Conservation (phyloP, 1,140 invertebrate species). For the Lysiphlebus fabarum region DNA sequence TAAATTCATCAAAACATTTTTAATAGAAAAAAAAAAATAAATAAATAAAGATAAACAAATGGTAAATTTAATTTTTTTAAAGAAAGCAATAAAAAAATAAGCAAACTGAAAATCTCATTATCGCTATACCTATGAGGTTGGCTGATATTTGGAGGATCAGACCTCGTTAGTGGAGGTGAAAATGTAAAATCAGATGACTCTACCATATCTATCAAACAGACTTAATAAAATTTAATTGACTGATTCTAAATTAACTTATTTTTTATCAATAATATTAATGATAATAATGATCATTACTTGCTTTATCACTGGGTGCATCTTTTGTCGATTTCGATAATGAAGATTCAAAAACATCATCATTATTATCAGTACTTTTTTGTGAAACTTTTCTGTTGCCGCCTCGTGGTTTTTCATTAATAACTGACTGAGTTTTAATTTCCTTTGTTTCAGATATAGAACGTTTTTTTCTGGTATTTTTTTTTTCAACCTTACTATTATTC, state of each 20-base stretch:
- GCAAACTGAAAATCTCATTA: conserved; percentile 13
- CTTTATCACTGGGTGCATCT: conserved; percentile 19
- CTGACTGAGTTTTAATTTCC: conserved; percentile 14
- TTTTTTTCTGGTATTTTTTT: conserved; percentile 27
- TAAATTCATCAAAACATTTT: conserved; percentile 1
- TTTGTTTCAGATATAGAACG: conserved; percentile 25
- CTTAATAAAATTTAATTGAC: too few relatives aligned
- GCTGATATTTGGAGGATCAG: conserved; percentile 21
- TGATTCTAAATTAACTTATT: too few relatives aligned
- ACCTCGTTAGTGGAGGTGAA: conserved; percentile 39
- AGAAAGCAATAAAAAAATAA: conserved; percentile 7
- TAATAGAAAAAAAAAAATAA: not conserved
- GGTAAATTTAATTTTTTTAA: conserved; percentile 3
- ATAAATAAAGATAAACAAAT: conserved; percentile 3
- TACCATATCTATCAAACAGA: conserved; percentile 25
- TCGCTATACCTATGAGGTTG: conserved; percentile 36
- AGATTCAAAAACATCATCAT: conserved; percentile 31
- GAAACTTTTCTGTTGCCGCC: conserved; percentile 30
- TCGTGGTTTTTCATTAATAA: conserved; percentile 17
- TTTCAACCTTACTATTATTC: not conserved
- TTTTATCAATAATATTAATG: not conserved
- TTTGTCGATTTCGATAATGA: conserved; percentile 32
- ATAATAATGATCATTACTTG: conserved; percentile 15
- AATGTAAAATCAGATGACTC: conserved; percentile 39
- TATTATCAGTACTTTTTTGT: conserved; percentile 19